A percentile compares a stretch with the other conserved stretches of the same genome.
These are phyloP conservation scores for Melanotaenia nigrans DNA, from an alignment of 2,797 vertebrate species.

Conservation along the genomic window DNA sequence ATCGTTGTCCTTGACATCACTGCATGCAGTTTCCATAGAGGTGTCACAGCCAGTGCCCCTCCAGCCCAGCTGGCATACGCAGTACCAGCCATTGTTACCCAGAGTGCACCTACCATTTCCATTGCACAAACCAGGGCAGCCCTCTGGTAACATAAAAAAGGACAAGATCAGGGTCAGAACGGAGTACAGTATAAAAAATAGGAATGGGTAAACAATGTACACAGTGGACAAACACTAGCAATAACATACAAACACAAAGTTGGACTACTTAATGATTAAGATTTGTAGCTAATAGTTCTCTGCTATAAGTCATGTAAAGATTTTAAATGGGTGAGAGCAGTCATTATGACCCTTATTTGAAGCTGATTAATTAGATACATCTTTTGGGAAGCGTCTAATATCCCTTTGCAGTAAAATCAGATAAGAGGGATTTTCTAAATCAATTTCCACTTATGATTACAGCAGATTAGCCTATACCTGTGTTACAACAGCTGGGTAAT, in stretches of 20 bases:
- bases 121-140: constrained; percentile 97
- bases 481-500: constrained; percentile 37
- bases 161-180: constrained; percentile 59
- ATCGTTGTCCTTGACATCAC: constrained; percentile 97
- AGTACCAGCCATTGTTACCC: constrained; percentile 98
- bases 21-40: constrained; percentile 97
- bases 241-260: constrained; percentile 18
- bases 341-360: constrained; percentile 60
- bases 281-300: constrained; percentile 22
- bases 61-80: constrained; percentile 98
- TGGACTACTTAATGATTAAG: constrained; percentile 17
- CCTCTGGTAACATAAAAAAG: constrained; percentile 87
- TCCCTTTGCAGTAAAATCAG: constrained; percentile 74
- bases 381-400: constrained; percentile 75
- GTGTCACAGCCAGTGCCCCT: constrained; percentile 96
- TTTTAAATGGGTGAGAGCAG: constrained; percentile 39
- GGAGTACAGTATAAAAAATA: constrained; percentile 30
- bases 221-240: constrained; percentile 10
- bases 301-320: constrained; percentile 29
- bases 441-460: constrained; percentile 81
- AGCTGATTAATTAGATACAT: constrained; percentile 79
- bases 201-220: neutral
- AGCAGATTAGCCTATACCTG: constrained; percentile 64
- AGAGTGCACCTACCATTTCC: constrained; percentile 98
- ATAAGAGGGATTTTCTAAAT: constrained; percentile 76